Evolutionary conservation across 2,113 vertebrate species (phyloP), one percentile per base, ranked within the genome.

Genomic region (Rhombomys opimus): DNA sequence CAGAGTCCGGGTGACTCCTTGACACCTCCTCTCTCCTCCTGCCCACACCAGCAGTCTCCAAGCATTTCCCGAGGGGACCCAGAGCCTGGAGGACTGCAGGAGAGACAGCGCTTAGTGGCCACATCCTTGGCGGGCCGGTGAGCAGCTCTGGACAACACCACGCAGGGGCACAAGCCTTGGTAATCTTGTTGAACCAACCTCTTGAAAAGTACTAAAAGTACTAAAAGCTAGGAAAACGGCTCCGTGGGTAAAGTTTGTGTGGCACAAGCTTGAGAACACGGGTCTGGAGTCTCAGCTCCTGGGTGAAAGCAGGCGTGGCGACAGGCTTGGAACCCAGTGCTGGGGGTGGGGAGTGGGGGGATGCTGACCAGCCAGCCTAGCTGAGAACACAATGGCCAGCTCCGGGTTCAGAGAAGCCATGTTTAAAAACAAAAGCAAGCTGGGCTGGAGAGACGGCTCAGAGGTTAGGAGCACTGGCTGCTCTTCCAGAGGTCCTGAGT

Each of bases 21-120:
- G 61, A 23, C 25, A 5, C 18, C 50, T 87, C 27, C 61, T 61
- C 12, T 38, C 32, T 52, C 13, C 25, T 85, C 46, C 27, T 17
- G 38, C 13, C 25, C 1, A 72, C 32, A 68, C 30, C 0, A 0
- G 2, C 73, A 35, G 75, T 9, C 11, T 38, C 61, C 8, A 8
- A 25, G 50, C 35, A 23, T 0, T 2, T 12, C 38, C 59, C n/a
- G 84, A 38, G 32, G 68, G 41, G 41, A 93, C n/a, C 72, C 67
- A 5, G 14, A 20, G 20, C 46, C n/a, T 90, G n/a, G 32, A 5
- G 72, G 59, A 18, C 80, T 65, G 32, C 5, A 23, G 25, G 25
- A 27, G n/a, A 27, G 22, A 8, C 12, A 30, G 8, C 3, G 4
- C 13, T 46, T 68, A 11, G 14, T 6, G 17, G 7, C 15, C 0